Evolutionary conservation across 2,113 vertebrate species (phyloP).

Genomic region (Urocolius indicus): DNA sequence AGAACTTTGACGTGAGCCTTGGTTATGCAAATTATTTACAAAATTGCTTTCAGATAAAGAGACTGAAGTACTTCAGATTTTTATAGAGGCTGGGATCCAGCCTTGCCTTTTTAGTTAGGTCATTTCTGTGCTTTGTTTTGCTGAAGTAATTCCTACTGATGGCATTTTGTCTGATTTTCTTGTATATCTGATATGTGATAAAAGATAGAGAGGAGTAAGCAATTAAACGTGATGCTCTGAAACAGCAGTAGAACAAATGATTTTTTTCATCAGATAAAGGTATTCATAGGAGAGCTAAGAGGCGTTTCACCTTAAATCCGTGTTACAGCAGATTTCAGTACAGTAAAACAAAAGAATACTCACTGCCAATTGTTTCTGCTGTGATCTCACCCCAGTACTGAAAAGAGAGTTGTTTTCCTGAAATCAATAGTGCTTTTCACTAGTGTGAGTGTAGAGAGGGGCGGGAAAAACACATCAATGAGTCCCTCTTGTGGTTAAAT

Average conservation of each 20-base stretch:
- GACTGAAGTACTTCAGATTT: neutral
- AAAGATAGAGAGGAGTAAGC: neutral
- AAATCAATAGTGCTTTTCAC: constrained; percentile 47
- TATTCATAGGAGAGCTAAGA: neutral
- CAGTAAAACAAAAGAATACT: constrained; percentile 43
- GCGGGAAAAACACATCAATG: neutral
- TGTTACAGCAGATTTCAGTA: constrained; percentile 15
- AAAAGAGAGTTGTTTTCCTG: constrained; percentile 54
- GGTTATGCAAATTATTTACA: neutral
- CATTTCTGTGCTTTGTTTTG: neutral
- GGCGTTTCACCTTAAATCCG: neutral
- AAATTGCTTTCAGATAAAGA: neutral
- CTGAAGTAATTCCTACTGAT: neutral
- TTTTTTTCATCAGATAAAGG: neutral
- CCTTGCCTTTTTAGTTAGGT: neutral
- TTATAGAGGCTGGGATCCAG: neutral
- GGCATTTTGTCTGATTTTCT: neutral
- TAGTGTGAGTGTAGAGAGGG: neutral
- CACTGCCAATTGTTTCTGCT: constrained; percentile 29
- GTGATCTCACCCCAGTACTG: constrained; percentile 43
- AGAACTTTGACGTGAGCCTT: neutral
- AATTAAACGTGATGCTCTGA: neutral
- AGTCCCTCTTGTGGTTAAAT: constrained; percentile 47
- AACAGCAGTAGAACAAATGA: neutral
- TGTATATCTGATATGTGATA: neutral